Evolutionary conservation across 2,797 vertebrate genomes (phyloP), one percentile per base, ranked within the genome.

Genomic region (Zenarchopterus dispar): DNA sequence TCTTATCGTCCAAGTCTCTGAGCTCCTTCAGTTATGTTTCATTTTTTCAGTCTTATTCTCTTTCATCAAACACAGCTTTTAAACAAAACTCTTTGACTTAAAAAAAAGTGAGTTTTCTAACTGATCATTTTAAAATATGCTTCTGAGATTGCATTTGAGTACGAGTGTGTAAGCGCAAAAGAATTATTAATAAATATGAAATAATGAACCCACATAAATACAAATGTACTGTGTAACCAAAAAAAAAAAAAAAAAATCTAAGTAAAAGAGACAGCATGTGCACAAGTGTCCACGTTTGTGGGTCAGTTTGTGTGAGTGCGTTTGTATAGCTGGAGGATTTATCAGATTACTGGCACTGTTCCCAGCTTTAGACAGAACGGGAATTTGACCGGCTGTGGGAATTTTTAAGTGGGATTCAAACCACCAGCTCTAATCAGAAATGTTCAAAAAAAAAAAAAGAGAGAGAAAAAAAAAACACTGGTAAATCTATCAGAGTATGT

Each of bases 381-480:
- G 84, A 89, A 86, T 88, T 86, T 87, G 80, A 65, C 77, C 81
- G 73, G 85, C 82, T 91, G 84, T 86, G 84, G 81, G 85, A 89
- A 91, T 89, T 87, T 83, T 87, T 88, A 82, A n/a, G 82, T 81
- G 73, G 82, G 79, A 88, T 88, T 85, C 78, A 81, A 82, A 85
- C 84, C 71, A 63, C 66, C 71, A 79, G 83, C 77, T 82, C 78
- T 84, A 84, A 88, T 88, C 80, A 86, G 56, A 73, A 80, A 89
- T 2, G 0, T 18, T 17, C 70, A 64, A 52, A 47, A 60, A 52
- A 47, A 56, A 10, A 51, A 51, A 45, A 19, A 24, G 66, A 43
- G 74, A n/a, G n/a, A n/a, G n/a, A n/a, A 69, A 54, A 58, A 51
- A 45, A 1, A 28, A 54, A 31, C 7, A 10, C 36, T 39, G 23